Percentiles rank a stretch among this genome's conserved stretches.
These are phyloP conservation scores for Pholis gunnellus DNA, from an alignment of 2,113 vertebrate species.

Conservation along the genomic window DNA sequence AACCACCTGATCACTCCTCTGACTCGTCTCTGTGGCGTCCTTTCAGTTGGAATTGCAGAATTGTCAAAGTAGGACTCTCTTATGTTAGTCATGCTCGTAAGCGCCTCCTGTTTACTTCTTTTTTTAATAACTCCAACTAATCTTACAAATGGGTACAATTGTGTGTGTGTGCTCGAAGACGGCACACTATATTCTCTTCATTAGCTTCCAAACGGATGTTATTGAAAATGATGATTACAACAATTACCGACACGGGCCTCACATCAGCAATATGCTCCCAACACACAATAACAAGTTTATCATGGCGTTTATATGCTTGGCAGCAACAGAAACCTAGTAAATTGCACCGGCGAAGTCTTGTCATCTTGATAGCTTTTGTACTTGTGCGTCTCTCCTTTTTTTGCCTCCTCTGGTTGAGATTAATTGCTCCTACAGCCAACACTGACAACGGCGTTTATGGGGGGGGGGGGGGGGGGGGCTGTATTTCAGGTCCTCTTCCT, in stretches of 20 bases:
- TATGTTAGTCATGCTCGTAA: not conserved
- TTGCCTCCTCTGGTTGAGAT: slow-evolving; percentile 75
- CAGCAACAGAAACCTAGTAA: slow-evolving; percentile 68
- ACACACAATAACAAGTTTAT: slow-evolving; percentile 73
- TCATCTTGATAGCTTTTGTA: slow-evolving; percentile 82
- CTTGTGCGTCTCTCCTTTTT: slow-evolving; percentile 62
- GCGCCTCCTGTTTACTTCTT: not conserved
- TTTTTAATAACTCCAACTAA: slow-evolving; percentile 38
- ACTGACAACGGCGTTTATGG: slow-evolving; percentile 83
- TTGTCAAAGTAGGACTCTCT: not conserved
- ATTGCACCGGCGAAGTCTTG: slow-evolving; percentile 73
- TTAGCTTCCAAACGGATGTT: slow-evolving; percentile 56
- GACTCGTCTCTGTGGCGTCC: slow-evolving; percentile 9
- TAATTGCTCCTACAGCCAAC: slow-evolving; percentile 73
- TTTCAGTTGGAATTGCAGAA: slow-evolving; percentile 34
- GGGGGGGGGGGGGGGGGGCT: slow-evolving; percentile 65
- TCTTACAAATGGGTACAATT: slow-evolving; percentile 13
- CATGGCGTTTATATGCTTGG: slow-evolving; percentile 73
- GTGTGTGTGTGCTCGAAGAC: not conserved
- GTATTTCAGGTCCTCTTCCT: slow-evolving; percentile 67
- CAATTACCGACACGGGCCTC: slow-evolving; percentile 47
- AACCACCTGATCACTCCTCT: slow-evolving; percentile 7
- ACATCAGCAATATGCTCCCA: slow-evolving; percentile 56
- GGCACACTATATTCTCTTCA: slow-evolving; percentile 28
- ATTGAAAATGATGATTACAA: slow-evolving; percentile 75